These are phyloP conservation scores for Anastrepha ludens DNA, from an alignment of 1,140 invertebrate species.

Conservation along the genomic window DNA sequence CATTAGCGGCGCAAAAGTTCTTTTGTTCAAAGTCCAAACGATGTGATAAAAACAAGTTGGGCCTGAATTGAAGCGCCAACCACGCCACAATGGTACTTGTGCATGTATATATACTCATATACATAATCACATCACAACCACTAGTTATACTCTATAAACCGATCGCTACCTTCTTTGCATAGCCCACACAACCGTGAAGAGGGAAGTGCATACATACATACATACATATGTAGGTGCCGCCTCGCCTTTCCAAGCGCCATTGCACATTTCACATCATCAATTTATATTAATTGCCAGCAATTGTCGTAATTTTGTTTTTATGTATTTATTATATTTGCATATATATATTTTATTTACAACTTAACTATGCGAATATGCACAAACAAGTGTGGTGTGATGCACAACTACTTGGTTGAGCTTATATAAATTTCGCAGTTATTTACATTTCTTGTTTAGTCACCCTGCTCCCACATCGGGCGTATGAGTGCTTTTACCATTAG, in stretches of 20 bases:
- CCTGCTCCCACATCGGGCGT: not conserved
- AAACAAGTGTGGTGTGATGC: not conserved
- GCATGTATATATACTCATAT: too few species aligned
- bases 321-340: not conserved
- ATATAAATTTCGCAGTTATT: constrained; percentile 45
- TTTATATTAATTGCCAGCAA: constrained; percentile 25
- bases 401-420: not conserved
- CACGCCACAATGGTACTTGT: not conserved
- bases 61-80: not conserved
- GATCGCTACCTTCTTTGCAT: too few species aligned
- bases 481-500: not conserved
- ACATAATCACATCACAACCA: not conserved
- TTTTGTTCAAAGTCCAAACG: not conserved
- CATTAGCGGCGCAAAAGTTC: too few species aligned
- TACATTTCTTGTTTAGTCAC: constrained; percentile 3
- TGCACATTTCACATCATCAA: constrained; percentile 8
- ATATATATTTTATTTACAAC: constrained; percentile 18
- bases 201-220: not conserved
- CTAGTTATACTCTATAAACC: not conserved
- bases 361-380: not conserved
- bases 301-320: constrained; percentile 12
- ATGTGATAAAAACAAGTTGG: constrained; percentile 1
- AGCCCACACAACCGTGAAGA: too few species aligned
- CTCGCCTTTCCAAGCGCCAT: not conserved
- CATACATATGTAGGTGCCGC: not conserved